Evolutionary conservation across 92 coral and sea anemone species (phyloP), one percentile per base, ranked within the genome.

Genomic region (Ricordea florida): DNA sequence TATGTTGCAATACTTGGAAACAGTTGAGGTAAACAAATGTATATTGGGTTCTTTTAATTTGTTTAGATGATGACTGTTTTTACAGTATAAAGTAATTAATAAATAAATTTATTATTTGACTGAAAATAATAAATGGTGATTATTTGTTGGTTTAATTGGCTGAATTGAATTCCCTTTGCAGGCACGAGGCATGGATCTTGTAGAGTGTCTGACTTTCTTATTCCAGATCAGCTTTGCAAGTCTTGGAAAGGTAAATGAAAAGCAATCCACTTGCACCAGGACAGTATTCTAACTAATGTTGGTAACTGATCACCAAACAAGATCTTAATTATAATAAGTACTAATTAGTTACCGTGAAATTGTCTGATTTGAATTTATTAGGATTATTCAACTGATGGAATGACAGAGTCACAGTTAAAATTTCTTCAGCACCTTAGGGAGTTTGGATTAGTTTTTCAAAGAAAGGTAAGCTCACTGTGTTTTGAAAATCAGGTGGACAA

Each of bases 361-460:
- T 21, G 26, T 40, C 46, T 48, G 17, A 31, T 34, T 49, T 60
- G 17, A 5, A 9, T 29, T 11, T 40, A 3, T 48, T 41, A 94
- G 98, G 98, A 94, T 66, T 94, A 94, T 76, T 93, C 97, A 17
- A 92, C 98, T 4, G 97, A 94, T 49, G 97, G 97, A 40, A 64
- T 92, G 85, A 82, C 86, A 13, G 98, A 94, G 13, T 90, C 97
- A 24, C 98, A 94, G 57, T 42, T 79, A 23, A 80, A 68, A 33
- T 89, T 94, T 76, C 77, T 94, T 37, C 98, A 94, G 62, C 97
- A 94, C 56, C 88, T 94, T 30, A 81, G 97, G 58, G 98, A 94
- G 80, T 91, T 94, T 75, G 98, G 98, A 6, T 83, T 94, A 30
- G 97, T 94, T 15, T 94, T 92, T 69, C 98, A 94, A 64, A 88